phyloP scores from a whole-genome alignment of 92 coral and sea anemone species.

The Epizoanthus stellaris region DNA sequence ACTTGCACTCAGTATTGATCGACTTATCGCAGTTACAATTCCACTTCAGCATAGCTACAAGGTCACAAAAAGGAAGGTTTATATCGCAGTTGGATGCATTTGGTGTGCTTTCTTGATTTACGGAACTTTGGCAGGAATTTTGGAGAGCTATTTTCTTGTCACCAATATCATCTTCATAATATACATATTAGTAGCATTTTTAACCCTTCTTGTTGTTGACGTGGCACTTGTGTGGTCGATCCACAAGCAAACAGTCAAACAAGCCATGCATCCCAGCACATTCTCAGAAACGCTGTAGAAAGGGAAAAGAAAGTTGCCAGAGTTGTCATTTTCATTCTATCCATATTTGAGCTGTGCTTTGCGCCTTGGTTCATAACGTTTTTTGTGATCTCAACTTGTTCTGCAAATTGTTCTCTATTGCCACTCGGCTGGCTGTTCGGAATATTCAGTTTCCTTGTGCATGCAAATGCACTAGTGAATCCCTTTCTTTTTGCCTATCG shows the following conservation, averaged over 20 bases:
- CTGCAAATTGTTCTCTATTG: neutral
- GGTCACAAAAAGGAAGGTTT: neutral
- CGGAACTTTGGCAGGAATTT: neutral
- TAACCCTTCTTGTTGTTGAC: neutral
- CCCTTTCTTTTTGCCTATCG: neutral
- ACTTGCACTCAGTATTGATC: neutral
- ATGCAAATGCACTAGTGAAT: neutral
- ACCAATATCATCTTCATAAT: too few species aligned
- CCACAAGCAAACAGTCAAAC: neutral
- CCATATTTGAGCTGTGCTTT: neutral
- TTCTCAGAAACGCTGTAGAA: neutral
- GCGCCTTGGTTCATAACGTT: neutral
- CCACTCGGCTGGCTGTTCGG: neutral
- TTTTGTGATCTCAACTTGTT: neutral
- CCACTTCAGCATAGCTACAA: neutral
- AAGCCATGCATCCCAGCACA: neutral
- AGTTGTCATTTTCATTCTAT: neutral
- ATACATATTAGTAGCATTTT: too few species aligned
- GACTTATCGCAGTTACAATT: neutral
- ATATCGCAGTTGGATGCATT: neutral
- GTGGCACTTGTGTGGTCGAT: neutral
- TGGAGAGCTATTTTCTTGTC: neutral
- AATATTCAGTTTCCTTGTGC: neutral
- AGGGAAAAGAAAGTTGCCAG: neutral
- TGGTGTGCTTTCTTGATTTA: neutral